Conservation (phyloP, 2,113 vertebrate species). For the Oncorhynchus kisutch region DNA sequence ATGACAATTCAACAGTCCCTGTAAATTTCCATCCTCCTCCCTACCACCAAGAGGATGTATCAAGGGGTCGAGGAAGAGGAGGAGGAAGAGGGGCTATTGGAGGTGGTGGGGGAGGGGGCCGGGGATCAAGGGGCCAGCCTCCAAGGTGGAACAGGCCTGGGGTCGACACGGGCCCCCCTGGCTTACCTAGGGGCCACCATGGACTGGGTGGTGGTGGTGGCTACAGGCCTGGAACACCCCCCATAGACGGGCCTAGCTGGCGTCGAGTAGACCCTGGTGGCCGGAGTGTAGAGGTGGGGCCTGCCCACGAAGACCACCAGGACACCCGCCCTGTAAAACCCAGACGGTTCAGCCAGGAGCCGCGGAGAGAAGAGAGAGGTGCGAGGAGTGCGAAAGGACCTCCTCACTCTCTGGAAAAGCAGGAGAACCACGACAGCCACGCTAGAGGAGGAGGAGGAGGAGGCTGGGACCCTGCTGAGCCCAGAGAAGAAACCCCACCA, state of each 20-base stretch:
- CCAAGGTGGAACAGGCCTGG: constrained; percentile 77
- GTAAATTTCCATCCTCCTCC: constrained; percentile 56
- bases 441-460: background rate
- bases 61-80: constrained; percentile 62
- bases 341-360: constrained; percentile 55
- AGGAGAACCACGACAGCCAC: constrained; percentile 29
- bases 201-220: constrained; percentile 13
- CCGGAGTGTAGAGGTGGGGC: background rate
- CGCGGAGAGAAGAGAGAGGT: constrained; percentile 38
- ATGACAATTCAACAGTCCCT: constrained; percentile 30
- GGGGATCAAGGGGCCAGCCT: constrained; percentile 52
- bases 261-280: constrained; percentile 33
- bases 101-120: constrained; percentile 23
- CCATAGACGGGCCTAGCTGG: constrained; percentile 47
- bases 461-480: constrained; percentile 13
- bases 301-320: constrained; percentile 31
- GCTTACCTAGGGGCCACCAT: constrained; percentile 53
- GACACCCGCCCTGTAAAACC: constrained; percentile 48
- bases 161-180: constrained; percentile 50
- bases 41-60: constrained; percentile 50
- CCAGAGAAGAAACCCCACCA: constrained; percentile 9
- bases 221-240: constrained; percentile 21
- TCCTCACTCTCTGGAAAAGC: constrained; percentile 11
- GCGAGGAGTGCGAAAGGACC: constrained; percentile 42
- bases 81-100: constrained; percentile 56